Evolutionary conservation across 2,888 invertebrate species (phyloP), one percentile per base, ranked within the genome.

Genomic region (Clusia tigrina): DNA sequence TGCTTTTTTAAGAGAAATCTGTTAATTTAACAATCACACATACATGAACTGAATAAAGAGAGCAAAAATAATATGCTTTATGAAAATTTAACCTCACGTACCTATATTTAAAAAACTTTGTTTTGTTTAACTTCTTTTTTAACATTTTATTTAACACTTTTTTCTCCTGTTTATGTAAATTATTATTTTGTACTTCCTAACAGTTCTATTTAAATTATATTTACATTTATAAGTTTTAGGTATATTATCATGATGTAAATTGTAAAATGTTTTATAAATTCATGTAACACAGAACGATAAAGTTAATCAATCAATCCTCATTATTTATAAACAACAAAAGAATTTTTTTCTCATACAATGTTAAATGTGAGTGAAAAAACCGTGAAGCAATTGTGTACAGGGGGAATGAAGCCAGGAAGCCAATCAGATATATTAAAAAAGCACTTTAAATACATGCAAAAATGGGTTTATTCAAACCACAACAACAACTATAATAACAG

Each of bases 331-430:
- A 17, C n/a, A n/a, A n/a, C n/a, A n/a, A n/a, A n/a, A n/a, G n/a
- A 54, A 26, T 54, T 18, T 54, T 64, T 60, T 65, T 66, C 23
- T n/a, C 53, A 52, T 63, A 64, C 58, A 67, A 64, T 68, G 68
- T 67, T 42, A 68, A 32, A 67, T 72, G 71, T 74, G 77, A 67
- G 67, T 68, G 66, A 80, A 78, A 69, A 82, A 83, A 82, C 79
- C 82, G 83, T 83, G 83, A 83, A 83, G 83, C 83, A 83, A 83
- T 82, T 83, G 83, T 83, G 83, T 83, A 83, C 79, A 81, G 83
- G 83, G 83, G 82, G 78, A n/a, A n/a, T n/a, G n/a, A n/a, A n/a
- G n/a, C n/a, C n/a, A n/a, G n/a, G n/a, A 82, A 82, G 82, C 82
- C 81, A 81, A 81, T 81, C 78, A 77, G 77, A 76, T 71, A 71